Evolutionary conservation across 2,797 vertebrate species (phyloP).

Genomic region (Cyprinodon diabolis): DNA sequence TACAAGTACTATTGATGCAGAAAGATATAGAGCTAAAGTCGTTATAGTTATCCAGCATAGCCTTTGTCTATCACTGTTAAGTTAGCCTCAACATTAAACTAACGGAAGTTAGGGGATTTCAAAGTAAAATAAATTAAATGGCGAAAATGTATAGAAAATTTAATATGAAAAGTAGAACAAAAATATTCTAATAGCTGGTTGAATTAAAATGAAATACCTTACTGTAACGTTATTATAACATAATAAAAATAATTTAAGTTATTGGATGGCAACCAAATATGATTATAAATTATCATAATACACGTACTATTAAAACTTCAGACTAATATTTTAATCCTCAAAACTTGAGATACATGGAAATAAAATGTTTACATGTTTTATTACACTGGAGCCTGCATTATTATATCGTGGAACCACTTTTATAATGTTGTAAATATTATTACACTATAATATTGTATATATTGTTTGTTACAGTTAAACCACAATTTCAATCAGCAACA

Average conservation of each 20-base stretch:
- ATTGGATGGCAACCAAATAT: too few species aligned
- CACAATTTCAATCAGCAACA: not conserved
- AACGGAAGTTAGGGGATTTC: slow-evolving; percentile 16
- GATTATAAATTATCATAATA: too few species aligned
- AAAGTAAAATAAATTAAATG: slow-evolving; percentile 44
- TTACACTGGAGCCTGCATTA: not conserved
- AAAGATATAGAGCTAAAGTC: slow-evolving; percentile 8
- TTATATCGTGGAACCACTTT: not conserved
- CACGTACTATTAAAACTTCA: too few species aligned
- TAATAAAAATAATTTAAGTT: too few species aligned
- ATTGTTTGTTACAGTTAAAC: not conserved
- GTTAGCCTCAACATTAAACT: not conserved
- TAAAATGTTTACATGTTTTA: not conserved
- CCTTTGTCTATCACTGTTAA: slow-evolving; percentile 18
- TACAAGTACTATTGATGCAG: fast-evolving
- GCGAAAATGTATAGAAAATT: too few species aligned
- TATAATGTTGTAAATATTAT: not conserved
- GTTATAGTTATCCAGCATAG: slow-evolving; percentile 20
- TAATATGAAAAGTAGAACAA: too few species aligned
- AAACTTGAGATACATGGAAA: not conserved
- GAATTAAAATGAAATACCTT: too few species aligned
- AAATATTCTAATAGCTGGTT: too few species aligned
- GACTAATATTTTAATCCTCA: not conserved
- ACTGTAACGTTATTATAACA: too few species aligned
- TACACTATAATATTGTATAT: too few species aligned